Percentiles rank a stretch among this genome's conserved stretches.
Conservation (phyloP, 2,888 invertebrate genomes). For the Trichogramma evanescens region DNA sequence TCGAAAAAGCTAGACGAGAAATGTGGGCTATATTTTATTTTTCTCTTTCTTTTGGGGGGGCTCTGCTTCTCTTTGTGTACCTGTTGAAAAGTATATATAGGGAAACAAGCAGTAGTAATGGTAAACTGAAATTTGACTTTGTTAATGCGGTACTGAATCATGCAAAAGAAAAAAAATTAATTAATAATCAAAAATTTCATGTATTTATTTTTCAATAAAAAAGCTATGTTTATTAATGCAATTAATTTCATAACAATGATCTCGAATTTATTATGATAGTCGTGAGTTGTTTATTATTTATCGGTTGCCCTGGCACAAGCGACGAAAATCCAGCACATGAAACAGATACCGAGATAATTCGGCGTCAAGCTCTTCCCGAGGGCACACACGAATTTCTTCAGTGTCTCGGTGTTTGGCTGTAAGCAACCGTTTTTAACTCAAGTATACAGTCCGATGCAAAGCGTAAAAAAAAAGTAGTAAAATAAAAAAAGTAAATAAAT, state of each 20-base stretch:
- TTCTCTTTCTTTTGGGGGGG: too few species aligned
- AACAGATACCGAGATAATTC: slow-evolving; percentile 18
- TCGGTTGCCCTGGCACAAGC: slow-evolving; percentile 12
- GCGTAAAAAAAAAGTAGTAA: not conserved
- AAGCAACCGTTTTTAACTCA: too few species aligned
- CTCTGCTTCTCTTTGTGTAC: too few species aligned
- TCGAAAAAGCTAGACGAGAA: too few species aligned
- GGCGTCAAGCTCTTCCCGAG: slow-evolving; percentile 16
- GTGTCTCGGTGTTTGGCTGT: not conserved
- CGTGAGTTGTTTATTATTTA: not conserved
- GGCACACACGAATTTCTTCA: slow-evolving; percentile 9
- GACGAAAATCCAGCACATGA: slow-evolving; percentile 20
- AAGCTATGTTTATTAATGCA: not conserved
- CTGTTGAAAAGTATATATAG: too few species aligned
- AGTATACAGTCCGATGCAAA: not conserved
- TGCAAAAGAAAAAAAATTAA: too few species aligned
- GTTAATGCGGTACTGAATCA: too few species aligned
- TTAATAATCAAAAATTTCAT: too few species aligned
- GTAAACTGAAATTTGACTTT: too few species aligned
- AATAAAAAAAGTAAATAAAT: slow-evolving; percentile 1
- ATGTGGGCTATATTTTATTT: too few species aligned
- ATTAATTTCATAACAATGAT: not conserved
- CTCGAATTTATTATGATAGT: not conserved
- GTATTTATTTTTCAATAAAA: too few species aligned
- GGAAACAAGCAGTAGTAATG: too few species aligned